A percentile compares a stretch with the other conserved stretches of the same genome.
These are phyloP conservation scores for Myodes glareolus DNA, from an alignment of 2,113 vertebrate species.

Conservation along the genomic window DNA sequence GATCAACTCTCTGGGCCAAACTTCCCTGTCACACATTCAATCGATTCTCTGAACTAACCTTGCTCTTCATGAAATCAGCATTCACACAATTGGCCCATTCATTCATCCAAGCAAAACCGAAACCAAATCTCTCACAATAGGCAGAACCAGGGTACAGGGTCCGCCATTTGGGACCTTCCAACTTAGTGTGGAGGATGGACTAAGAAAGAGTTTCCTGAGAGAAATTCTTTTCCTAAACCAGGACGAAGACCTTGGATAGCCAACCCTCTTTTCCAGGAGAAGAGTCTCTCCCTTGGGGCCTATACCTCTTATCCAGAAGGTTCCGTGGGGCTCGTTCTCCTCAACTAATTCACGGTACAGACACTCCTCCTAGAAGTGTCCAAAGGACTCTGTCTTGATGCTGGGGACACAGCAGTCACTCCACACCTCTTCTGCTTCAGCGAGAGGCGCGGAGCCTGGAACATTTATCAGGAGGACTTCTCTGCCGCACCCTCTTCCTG, in stretches of 20 bases:
- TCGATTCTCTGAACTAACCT: not conserved
- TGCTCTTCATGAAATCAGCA: not conserved
- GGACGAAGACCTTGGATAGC: not conserved
- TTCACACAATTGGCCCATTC: not conserved
- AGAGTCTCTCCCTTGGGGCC: not conserved
- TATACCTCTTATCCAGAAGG: not conserved
- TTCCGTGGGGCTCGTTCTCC: not conserved
- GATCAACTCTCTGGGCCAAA: not conserved
- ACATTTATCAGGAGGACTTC: rapidly evolving
- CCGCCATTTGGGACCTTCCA: not conserved
- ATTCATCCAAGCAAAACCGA: not conserved
- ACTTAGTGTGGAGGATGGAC: not conserved
- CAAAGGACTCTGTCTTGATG: not conserved
- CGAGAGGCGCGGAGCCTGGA: not conserved
- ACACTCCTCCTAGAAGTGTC: not conserved
- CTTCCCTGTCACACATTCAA: not conserved
- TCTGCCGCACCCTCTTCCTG: not conserved
- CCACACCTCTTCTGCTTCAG: not conserved
- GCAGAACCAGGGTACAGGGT: not conserved
- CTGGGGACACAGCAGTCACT: not conserved
- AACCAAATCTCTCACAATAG: not conserved
- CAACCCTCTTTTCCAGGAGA: not conserved
- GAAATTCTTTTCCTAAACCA: not conserved
- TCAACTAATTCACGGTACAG: not conserved
- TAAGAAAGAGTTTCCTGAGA: not conserved